These are phyloP conservation scores for Zeugodacus cucurbitae DNA, from an alignment of 1,140 invertebrate genomes.

Conservation along the genomic window DNA sequence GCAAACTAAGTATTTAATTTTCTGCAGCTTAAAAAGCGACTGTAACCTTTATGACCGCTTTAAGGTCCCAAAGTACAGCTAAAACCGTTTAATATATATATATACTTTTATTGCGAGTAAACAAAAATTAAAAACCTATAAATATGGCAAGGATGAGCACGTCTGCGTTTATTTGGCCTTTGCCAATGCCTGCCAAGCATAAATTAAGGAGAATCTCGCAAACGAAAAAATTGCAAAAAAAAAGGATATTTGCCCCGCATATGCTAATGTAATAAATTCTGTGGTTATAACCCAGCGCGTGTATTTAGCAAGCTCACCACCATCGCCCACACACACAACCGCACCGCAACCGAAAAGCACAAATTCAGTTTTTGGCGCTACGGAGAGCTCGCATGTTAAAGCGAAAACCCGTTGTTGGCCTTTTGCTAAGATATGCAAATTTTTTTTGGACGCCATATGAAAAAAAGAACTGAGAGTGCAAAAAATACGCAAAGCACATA, in stretches of 20 bases:
- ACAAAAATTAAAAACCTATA: not conserved
- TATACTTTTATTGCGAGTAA: not conserved
- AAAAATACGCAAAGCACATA: not conserved
- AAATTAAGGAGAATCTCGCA: not conserved
- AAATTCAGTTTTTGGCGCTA: not conserved
- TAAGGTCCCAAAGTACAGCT: not conserved
- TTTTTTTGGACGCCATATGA: not conserved
- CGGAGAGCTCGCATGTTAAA: not conserved
- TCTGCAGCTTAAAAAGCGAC: too few relatives aligned
- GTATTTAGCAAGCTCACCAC: not conserved
- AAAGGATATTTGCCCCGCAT: not conserved
- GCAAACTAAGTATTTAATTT: too few relatives aligned
- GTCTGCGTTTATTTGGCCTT: not conserved
- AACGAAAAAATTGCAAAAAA: not conserved
- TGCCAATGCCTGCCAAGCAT: not conserved
- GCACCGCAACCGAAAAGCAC: not conserved
- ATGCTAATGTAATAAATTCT: constrained; percentile 6
- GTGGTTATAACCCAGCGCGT: not conserved
- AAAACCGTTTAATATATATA: not conserved
- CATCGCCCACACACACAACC: not conserved
- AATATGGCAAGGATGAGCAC: not conserved
- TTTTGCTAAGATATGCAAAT: constrained; percentile 11
- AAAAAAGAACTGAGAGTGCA: not conserved
- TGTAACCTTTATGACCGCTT: not conserved
- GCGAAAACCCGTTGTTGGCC: not conserved